Percentiles rank a stretch among this genome's conserved stretches.
These are phyloP conservation scores for Heliconius ismenius DNA, from an alignment of 2,888 invertebrate genomes.

Conservation along the genomic window DNA sequence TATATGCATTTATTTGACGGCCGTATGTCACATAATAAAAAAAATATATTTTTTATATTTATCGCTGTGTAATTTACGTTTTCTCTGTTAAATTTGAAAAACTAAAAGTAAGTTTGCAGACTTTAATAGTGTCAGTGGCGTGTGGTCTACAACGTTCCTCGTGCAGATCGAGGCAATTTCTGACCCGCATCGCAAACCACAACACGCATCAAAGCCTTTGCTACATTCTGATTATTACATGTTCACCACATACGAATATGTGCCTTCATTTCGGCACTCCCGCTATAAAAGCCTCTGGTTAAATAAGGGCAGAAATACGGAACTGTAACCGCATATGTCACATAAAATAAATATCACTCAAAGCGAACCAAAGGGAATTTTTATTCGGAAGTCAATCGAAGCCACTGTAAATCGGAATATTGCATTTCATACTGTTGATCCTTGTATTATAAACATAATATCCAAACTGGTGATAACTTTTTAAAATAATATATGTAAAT, in stretches of 20 bases:
- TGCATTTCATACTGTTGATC: background rate
- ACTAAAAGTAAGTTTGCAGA: constrained; percentile 1
- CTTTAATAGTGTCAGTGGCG: constrained; percentile 38
- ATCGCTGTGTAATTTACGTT: background rate
- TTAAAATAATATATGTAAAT: background rate
- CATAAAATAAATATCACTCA: constrained; percentile 21
- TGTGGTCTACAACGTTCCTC: constrained; percentile 60
- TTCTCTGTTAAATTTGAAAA: background rate
- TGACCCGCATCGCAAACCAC: constrained; percentile 73
- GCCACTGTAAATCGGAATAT: constrained; percentile 22
- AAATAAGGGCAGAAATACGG: constrained; percentile 37
- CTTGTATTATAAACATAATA: background rate
- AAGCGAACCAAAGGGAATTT: constrained; percentile 16
- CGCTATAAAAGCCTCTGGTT: constrained; percentile 36
- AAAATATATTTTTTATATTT: background rate
- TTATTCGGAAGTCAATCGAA: constrained; percentile 13
- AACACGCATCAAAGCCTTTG: constrained; percentile 78
- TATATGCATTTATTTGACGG: background rate
- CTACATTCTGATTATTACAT: constrained; percentile 60
- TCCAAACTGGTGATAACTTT: background rate
- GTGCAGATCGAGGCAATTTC: constrained; percentile 74
- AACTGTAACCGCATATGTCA: background rate
- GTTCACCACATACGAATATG: constrained; percentile 57
- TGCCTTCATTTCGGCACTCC: constrained; percentile 47
- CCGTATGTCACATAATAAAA: background rate